phyloP scores from a whole-genome alignment of 2,888 invertebrate species.

The Synergus laeviventris region DNA sequence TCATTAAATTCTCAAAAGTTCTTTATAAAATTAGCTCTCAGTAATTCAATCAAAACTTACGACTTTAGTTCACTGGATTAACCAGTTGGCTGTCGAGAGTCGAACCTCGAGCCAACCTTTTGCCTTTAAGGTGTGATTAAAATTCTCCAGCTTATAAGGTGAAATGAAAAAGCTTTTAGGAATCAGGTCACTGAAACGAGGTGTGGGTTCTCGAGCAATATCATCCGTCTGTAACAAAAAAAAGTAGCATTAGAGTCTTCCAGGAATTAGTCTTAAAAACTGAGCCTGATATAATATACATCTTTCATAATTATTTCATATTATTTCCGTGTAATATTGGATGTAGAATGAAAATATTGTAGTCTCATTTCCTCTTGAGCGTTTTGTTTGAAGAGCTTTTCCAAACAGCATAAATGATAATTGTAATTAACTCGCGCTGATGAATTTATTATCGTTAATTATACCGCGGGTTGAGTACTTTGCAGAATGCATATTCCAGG shows the following conservation, averaged over 20 bases:
- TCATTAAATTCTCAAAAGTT: background rate
- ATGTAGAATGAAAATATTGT: background rate
- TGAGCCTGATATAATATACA: background rate
- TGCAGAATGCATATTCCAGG: background rate
- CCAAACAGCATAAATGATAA: background rate
- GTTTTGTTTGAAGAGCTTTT: background rate
- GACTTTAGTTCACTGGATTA: constrained; percentile 14
- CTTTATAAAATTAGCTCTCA: background rate
- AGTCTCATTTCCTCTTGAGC: background rate
- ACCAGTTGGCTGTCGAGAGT: constrained; percentile 2
- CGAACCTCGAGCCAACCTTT: constrained; percentile 2
- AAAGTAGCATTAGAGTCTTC: background rate
- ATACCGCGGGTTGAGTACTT: background rate
- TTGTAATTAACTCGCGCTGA: background rate
- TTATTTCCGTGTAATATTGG: background rate
- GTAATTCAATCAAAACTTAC: constrained; percentile 19
- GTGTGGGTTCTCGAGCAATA: background rate
- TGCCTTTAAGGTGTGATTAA: constrained; percentile 25
- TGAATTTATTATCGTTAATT: background rate
- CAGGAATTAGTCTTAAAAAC: background rate
- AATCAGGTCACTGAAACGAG: constrained; percentile 1
- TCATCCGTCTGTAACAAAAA: background rate
- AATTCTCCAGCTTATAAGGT: background rate
- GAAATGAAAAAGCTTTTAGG: constrained; percentile 3
- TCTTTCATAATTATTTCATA: too few species aligned